Evolutionary conservation across 2,797 vertebrate species (phyloP).

Genomic region (Erethizon dorsatum): DNA sequence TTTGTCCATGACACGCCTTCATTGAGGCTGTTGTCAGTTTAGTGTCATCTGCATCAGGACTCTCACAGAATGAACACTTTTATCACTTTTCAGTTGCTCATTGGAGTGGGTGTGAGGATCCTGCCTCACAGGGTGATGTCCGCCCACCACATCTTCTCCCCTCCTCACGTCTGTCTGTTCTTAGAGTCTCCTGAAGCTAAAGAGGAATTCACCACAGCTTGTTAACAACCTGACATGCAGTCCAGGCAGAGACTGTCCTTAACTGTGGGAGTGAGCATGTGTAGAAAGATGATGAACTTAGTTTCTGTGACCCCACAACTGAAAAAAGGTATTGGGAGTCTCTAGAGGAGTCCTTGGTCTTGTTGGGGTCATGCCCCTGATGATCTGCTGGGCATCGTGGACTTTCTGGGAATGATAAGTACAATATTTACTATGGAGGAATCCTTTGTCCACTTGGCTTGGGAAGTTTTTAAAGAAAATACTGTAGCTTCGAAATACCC

Average conservation of each 20-base stretch:
- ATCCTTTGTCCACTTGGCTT: fast-evolving
- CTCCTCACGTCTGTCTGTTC: neutral
- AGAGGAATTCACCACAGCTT: too few species aligned
- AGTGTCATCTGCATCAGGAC: neutral
- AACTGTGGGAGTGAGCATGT: neutral
- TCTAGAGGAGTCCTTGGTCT: neutral
- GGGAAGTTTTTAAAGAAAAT: fast-evolving
- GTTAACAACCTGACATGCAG: neutral
- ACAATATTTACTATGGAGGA: too few species aligned
- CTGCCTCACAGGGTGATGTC: neutral
- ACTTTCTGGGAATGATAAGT: neutral
- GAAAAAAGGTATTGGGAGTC: neutral
- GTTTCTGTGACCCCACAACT: neutral
- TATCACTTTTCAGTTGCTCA: neutral
- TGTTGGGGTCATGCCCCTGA: neutral
- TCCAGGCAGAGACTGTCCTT: neutral
- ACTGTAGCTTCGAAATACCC: fast-evolving
- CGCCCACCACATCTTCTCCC: neutral
- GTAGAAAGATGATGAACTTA: neutral
- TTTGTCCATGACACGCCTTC: fast-evolving
- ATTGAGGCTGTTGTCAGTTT: neutral
- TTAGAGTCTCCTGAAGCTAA: neutral
- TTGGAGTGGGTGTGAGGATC: neutral
- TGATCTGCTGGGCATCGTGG: neutral
- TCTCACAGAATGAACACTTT: neutral